Evolutionary conservation across 2,797 vertebrate species (phyloP).

Genomic region (Mormyrops boulengeri): DNA sequence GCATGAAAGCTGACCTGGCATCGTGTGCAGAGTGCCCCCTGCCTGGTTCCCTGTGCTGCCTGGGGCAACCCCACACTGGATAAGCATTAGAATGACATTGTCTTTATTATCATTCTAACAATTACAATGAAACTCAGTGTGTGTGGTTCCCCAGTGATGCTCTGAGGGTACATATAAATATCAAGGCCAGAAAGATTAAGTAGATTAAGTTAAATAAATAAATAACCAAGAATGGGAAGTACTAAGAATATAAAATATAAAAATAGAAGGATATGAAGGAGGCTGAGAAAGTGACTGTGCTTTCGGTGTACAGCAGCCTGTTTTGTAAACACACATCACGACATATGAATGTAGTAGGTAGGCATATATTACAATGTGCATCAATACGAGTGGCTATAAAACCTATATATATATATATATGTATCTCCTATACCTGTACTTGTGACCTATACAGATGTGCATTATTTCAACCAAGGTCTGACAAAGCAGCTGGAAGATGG

Average conservation of each 20-base stretch:
- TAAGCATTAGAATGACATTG: neutral
- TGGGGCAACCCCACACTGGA: neutral
- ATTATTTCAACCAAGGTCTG: neutral
- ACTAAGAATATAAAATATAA: neutral
- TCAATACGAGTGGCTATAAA: neutral
- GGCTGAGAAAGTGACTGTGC: neutral
- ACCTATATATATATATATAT: neutral
- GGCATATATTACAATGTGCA: neutral
- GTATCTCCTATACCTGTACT: no score
- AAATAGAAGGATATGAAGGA: neutral
- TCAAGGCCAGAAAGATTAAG: neutral
- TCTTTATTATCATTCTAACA: neutral
- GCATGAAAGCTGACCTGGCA: neutral
- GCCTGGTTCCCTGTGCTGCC: neutral
- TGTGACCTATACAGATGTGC: neutral
- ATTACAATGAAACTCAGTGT: neutral
- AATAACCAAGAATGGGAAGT: neutral
- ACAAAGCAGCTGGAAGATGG: neutral
- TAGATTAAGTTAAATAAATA: neutral
- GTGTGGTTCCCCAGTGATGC: neutral
- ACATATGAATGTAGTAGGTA: neutral
- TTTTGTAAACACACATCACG: neutral
- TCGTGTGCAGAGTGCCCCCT: neutral
- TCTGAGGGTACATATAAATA: neutral
- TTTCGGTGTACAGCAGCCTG: neutral